These are phyloP conservation scores for Sebastes schlegelii DNA, from an alignment of 2,113 vertebrate genomes.

Conservation along the genomic window DNA sequence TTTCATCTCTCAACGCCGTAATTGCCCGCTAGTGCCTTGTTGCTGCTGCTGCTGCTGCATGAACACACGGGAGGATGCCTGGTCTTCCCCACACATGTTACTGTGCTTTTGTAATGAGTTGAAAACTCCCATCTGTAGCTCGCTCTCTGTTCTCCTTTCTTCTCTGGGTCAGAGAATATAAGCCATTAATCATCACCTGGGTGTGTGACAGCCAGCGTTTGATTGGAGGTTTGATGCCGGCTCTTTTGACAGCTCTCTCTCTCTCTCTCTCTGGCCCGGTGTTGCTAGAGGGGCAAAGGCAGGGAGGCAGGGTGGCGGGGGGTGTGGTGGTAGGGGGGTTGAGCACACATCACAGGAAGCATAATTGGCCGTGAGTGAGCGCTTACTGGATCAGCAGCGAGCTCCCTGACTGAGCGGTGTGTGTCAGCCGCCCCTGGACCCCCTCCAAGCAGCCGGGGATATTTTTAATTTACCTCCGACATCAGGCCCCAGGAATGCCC, in stretches of 20 bases:
- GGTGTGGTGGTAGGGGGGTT: conserved; percentile 8
- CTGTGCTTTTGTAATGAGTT: conserved; percentile 77
- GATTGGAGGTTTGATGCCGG: conserved; percentile 78
- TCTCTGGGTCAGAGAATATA: conserved; percentile 77
- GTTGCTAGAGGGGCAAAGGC: conserved; percentile 69
- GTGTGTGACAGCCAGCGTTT: conserved; percentile 75
- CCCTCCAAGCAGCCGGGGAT: conserved; percentile 78
- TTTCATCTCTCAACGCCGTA: conserved; percentile 70
- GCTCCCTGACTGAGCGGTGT: conserved; percentile 75
- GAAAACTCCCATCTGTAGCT: conserved; percentile 79
- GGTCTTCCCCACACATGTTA: conserved; percentile 74
- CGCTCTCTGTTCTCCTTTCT: conserved; percentile 72
- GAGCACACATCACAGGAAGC: conserved; percentile 76
- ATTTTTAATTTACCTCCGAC: conserved; percentile 82
- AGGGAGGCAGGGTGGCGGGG: conserved; percentile 27
- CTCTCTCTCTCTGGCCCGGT: conserved; percentile 41
- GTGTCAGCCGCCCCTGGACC: conserved; percentile 72
- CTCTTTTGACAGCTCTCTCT: conserved; percentile 74
- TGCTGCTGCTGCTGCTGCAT: conserved; percentile 23
- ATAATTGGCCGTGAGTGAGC: conserved; percentile 77
- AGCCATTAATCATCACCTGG: conserved; percentile 84
- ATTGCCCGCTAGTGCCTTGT: conserved; percentile 60
- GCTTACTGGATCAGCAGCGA: conserved; percentile 77
- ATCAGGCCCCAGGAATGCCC: conserved; percentile 78
- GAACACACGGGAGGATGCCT: conserved; percentile 54